A percentile compares a stretch with the other conserved stretches of the same genome.
phyloP scores from a whole-genome alignment of 2,888 invertebrate species.

The Eremobia ochroleuca region DNA sequence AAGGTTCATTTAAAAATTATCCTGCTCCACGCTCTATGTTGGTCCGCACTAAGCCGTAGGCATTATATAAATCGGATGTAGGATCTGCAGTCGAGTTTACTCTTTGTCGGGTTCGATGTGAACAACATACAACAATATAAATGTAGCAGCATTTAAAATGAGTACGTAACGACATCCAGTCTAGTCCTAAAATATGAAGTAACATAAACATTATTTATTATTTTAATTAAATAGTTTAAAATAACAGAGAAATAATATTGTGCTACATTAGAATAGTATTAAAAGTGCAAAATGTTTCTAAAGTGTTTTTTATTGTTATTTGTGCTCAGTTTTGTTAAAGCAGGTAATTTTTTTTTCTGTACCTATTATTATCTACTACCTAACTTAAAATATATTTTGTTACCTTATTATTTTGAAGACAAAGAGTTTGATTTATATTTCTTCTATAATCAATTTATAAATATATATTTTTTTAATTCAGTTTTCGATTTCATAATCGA shows the following conservation, averaged over 20 bases:
- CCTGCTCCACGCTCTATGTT: not conserved
- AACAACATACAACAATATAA: conserved; percentile 41
- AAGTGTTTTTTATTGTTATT: conserved; percentile 79
- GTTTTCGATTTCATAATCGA: not conserved
- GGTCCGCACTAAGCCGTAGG: conserved; percentile 19
- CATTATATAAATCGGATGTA: conserved; percentile 7
- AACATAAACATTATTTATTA: conserved; percentile 65
- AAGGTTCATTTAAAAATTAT: not conserved
- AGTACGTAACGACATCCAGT: conserved; percentile 66
- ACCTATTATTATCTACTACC: not conserved
- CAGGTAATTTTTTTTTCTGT: conserved; percentile 72
- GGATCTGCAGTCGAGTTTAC: conserved; percentile 28
- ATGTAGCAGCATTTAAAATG: conserved; percentile 69
- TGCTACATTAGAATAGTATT: conserved; percentile 40
- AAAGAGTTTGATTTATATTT: not conserved
- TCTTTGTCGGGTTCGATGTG: conserved; percentile 60
- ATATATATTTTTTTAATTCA: not conserved
- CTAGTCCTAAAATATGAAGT: conserved; percentile 69
- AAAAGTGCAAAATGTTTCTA: conserved; percentile 76
- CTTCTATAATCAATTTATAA: not conserved
- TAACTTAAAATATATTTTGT: not conserved
- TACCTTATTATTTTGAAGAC: not conserved
- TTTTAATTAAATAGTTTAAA: conserved; percentile 46
- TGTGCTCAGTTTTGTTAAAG: conserved; percentile 73
- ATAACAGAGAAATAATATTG: conserved; percentile 42